A percentile compares a stretch with the other conserved stretches of the same genome.
phyloP scores from a whole-genome alignment of 2,113 vertebrate genomes.

The Brachyhypopomus gauderio region DNA sequence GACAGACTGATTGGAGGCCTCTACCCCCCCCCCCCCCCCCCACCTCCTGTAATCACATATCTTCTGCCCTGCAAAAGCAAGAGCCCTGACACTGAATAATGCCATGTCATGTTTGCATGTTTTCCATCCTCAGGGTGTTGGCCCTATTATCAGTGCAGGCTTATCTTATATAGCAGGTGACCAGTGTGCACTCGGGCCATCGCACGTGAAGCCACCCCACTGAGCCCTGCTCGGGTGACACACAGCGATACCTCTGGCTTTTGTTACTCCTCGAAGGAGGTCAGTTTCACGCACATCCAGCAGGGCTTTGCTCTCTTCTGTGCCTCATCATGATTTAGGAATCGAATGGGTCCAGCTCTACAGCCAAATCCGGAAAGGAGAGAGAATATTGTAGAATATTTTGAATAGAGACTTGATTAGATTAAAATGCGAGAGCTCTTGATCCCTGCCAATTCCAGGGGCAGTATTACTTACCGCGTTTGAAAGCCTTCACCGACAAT shows the following conservation, averaged over 20 bases:
- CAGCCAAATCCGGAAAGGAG: conserved; percentile 35
- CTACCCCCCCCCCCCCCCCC: neutral
- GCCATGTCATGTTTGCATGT: conserved; percentile 57
- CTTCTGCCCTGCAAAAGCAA: conserved; percentile 27
- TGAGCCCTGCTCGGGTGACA: conserved; percentile 46
- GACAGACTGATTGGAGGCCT: conserved; percentile 44
- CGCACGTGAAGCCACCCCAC: conserved; percentile 32
- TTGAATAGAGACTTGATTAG: conserved; percentile 43
- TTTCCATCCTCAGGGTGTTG: conserved; percentile 51
- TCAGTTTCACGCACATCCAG: conserved; percentile 42
- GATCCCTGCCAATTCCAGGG: conserved; percentile 20
- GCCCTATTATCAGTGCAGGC: conserved; percentile 46
- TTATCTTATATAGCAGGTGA: conserved; percentile 46
- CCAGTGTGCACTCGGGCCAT: neutral
- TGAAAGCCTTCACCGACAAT: conserved; percentile 37
- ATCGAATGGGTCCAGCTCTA: conserved; percentile 36
- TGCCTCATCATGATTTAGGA: conserved; percentile 41
- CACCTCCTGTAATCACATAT: conserved; percentile 59
- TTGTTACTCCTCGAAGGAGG: conserved; percentile 51
- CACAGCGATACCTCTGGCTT: conserved; percentile 41
- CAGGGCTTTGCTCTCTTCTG: conserved; percentile 28
- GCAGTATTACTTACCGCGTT: conserved; percentile 41
- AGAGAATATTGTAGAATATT: conserved; percentile 40
- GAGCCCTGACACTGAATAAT: conserved; percentile 42
- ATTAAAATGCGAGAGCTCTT: conserved; percentile 38